Base-by-base conservation (phyloP, 2,797 vertebrate species). In the Dipus sagitta region DNA sequence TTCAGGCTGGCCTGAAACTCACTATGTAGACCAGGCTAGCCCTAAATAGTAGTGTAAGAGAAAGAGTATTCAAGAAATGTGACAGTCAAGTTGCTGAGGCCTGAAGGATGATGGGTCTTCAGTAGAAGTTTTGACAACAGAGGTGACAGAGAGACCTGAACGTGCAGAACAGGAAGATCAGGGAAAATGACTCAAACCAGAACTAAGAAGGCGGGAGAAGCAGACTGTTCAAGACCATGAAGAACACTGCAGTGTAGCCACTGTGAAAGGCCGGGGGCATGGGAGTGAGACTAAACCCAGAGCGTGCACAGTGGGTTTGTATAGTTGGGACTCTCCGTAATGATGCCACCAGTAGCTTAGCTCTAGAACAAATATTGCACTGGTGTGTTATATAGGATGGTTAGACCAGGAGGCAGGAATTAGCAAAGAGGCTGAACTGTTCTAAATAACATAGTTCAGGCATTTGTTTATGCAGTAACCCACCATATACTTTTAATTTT, bases 371-470 rank as follows among this genome's bases (percentile, higher is more conserved):
- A 14, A 14, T 87, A 87, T 60, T 78, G 79, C 30, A 52, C 20
- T 94, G 60, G 38, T 93, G 13, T 92, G 24, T 21, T 81, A 0
- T 78, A 0, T 88, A 30, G 58, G 58, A 24, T 86, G 28, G 23
- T 81, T 83, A 67, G 84, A 38, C 64, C 64, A 71, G 52, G 34
- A 88, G 58, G 87, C 3, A 64, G 85, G 65, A 88, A 32, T 87
- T 93, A 70, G 21, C 38, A 71, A 14, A 64, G 58, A 70, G 13
- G 20, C 32, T 47, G 42, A 54, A 72, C 18, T 92, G 54, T 83
- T 93, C 38, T 71, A 75, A 64, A 84, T 12, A 92, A 52, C 30
- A 79, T 21, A 82, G 38, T 54, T 87, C 64, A 92, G 75, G 54
- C 80, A 67, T 58, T 78, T 78, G 64, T 88, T 90, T 21, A 76